A percentile compares a stretch with the other conserved stretches of the same genome.
These are phyloP conservation scores for Tetraodon nigroviridis DNA, from an alignment of 2,113 vertebrate species.

Conservation along the genomic window DNA sequence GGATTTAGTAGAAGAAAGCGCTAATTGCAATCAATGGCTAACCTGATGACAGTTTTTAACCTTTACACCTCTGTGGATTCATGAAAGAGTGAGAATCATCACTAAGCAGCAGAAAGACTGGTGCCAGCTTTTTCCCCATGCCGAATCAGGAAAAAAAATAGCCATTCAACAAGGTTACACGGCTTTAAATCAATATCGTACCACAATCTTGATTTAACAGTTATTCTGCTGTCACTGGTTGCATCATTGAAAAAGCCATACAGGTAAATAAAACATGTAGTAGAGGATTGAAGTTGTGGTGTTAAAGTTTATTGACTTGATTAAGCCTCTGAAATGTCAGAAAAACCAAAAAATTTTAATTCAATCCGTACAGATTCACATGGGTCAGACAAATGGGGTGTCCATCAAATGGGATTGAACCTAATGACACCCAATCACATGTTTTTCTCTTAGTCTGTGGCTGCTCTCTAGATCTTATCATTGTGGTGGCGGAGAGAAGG, in stretches of 20 bases:
- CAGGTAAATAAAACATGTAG: conserved; percentile 47
- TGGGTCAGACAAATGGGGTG: conserved; percentile 21
- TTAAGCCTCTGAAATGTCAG: conserved; percentile 30
- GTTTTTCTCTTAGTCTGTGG: conserved; percentile 17
- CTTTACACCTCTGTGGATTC: conserved; percentile 70
- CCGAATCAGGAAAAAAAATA: conserved; percentile 65
- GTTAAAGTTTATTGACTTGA: conserved; percentile 23
- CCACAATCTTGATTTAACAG: conserved; percentile 40
- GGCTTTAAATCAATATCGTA: conserved; percentile 53
- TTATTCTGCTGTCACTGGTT: conserved; percentile 31
- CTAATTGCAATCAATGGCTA: conserved; percentile 83
- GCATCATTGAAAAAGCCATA: conserved; percentile 30
- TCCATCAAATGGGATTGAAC: conserved; percentile 37
- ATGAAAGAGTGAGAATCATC: conserved; percentile 59
- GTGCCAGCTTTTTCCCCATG: conserved; percentile 39
- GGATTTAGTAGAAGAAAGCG: conserved; percentile 71
- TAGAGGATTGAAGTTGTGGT: neutral
- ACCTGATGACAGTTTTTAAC: conserved; percentile 78
- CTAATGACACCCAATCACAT: conserved; percentile 47
- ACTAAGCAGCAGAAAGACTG: conserved; percentile 14
- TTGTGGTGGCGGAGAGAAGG: too few species aligned
- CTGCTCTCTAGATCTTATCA: neutral
- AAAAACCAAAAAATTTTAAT: conserved; percentile 25
- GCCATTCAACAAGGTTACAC: conserved; percentile 51
- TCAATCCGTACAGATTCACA: conserved; percentile 24